phyloP scores from a whole-genome alignment of 1,140 invertebrate species.

The Chrysomallon squamiferum region DNA sequence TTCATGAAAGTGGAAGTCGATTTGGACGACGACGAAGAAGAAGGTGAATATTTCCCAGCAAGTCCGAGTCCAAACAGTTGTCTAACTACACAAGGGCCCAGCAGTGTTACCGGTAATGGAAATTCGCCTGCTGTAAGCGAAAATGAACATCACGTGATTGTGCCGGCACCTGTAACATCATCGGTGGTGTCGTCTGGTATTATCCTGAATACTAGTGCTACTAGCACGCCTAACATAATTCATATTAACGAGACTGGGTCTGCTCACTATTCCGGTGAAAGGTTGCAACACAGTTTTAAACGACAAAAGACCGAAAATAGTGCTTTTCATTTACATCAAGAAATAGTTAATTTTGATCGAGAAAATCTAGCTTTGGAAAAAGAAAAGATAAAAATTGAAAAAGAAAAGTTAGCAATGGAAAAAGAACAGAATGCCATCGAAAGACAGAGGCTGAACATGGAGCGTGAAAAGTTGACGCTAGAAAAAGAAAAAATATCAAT shows the following conservation, averaged over 20 bases:
- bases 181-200: not conserved
- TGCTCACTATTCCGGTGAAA: not conserved
- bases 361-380: conserved; percentile 1
- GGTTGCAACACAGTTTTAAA: not conserved
- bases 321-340: not conserved
- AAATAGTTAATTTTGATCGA: not conserved
- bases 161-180: not conserved
- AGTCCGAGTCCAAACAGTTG: no score
- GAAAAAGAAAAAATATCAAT: conserved; percentile 3
- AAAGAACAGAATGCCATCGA: conserved; percentile 1
- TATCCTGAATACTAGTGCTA: not conserved
- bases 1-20: conserved; percentile 3
- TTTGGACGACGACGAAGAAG: not conserved
- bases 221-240: not conserved
- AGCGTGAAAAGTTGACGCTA: not conserved
- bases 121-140: no score
- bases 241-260: not conserved
- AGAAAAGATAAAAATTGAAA: conserved; percentile 5
- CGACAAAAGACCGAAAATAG: not conserved
- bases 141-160: no score
- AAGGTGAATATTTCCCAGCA: not conserved
- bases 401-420: conserved; percentile 1
- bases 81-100: no score
- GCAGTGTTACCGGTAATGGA: no score
- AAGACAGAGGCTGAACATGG: not conserved